Base-by-base conservation (phyloP, 2,113 vertebrate species). In the Octodon degus region DNA sequence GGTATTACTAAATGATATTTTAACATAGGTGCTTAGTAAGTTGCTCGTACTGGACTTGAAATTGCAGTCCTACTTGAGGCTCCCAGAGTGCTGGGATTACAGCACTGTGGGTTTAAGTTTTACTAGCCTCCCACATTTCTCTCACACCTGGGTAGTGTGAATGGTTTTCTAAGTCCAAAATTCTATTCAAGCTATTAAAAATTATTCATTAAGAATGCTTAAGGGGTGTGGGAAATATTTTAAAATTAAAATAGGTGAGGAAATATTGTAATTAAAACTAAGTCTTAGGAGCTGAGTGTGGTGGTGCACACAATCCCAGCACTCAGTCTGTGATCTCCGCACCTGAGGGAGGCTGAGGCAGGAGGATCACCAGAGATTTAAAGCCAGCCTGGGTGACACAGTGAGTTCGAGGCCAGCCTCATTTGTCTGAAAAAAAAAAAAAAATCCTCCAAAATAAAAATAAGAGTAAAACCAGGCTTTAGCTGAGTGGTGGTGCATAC, bases 131-230 rank as follows among this genome's bases (percentile, higher is more conserved):
- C 68, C 58, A 4, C 53, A 0, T 58, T 67, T 94, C 80, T 72
- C 27, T 91, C 68, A 68, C 40, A 83, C 20, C 19, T 63, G 30
- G 5, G 32, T 68, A 43, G 10, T 86, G 58, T 90, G 58, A 81
- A 24, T 50, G n/a, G 20, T 67, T 93, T 92, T 85, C 2, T 74
- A 50, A 50, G 88, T 91, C 89, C 65, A 55, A 22, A 22, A 91
- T 93, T 84, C n/a, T 67, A 53, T 22, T 89, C 43, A 94, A 94
- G 17, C 43, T 74, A n/a, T 22, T 89, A 72, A 84, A 90, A 88
- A 53, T 84, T 40, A 3, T n/a, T 70, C 30, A 55, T 50, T 65
- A 55, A 58, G 72, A 76, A 30, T 85, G 47, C 80, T 79, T 95
- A 86, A 76, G 50, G 30, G 50, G 2, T 63, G 5, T 90, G 40